Percentiles rank a stretch among this genome's conserved stretches.
Evolutionary conservation across 2,113 vertebrate genomes (phyloP).

Genomic region (Albula goreensis): DNA sequence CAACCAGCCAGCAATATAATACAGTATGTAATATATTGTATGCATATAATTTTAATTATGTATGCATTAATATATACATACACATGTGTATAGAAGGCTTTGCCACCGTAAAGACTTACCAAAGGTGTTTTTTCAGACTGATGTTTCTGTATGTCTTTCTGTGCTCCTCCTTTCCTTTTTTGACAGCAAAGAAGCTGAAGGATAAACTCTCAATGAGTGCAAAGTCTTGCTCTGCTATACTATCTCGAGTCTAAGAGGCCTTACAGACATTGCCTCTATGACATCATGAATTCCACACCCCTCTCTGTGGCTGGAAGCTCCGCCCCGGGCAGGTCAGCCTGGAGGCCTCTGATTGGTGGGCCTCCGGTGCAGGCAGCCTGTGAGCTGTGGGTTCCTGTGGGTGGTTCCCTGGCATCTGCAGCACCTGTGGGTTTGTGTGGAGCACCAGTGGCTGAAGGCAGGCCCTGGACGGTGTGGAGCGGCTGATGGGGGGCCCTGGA

Average conservation of each 20-base stretch:
- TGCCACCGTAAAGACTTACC: background rate
- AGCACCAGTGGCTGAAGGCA: background rate
- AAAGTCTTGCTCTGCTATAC: background rate
- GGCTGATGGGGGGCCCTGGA: too few species aligned
- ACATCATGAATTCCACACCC: background rate
- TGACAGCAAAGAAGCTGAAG: background rate
- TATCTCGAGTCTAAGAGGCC: background rate
- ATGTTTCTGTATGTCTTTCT: background rate
- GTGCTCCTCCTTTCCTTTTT: background rate
- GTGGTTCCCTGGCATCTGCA: background rate
- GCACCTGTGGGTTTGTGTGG: background rate
- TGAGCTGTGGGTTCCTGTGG: background rate
- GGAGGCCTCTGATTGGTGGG: background rate
- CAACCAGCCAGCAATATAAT: background rate
- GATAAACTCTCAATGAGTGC: too few species aligned
- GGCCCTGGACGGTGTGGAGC: too few species aligned
- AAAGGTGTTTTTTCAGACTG: background rate
- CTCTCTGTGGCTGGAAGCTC: background rate
- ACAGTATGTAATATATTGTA: background rate
- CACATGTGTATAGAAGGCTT: background rate
- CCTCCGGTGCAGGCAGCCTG: background rate
- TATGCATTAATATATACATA: background rate
- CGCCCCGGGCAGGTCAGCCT: background rate
- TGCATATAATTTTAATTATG: background rate
- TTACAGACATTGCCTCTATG: background rate